These are phyloP conservation scores for Macrophya alboannulata DNA, from an alignment of 2,888 invertebrate genomes.

Conservation along the genomic window DNA sequence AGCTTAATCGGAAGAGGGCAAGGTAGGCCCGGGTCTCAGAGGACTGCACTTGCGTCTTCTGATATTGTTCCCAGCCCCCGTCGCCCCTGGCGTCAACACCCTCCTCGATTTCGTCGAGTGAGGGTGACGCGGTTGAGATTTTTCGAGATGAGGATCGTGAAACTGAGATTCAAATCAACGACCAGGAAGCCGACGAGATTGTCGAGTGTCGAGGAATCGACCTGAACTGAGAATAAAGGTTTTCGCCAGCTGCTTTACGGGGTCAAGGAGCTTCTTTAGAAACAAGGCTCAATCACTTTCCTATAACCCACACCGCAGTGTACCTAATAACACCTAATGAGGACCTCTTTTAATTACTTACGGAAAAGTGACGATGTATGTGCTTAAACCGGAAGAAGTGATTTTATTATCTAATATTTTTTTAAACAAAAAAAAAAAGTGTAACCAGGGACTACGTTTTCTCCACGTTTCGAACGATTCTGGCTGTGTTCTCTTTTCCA, in stretches of 20 bases:
- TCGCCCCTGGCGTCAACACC: constrained; percentile 63
- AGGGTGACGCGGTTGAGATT: constrained; percentile 43
- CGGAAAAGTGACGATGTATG: neutral
- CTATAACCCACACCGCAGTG: neutral
- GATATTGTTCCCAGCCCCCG: constrained; percentile 72
- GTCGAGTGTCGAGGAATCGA: neutral
- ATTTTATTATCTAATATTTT: neutral
- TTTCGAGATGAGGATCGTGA: constrained; percentile 10
- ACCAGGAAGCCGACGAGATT: neutral
- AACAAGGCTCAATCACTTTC: neutral
- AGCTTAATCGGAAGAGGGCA: constrained; percentile 91
- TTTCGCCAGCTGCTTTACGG: neutral
- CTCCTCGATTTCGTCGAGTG: constrained; percentile 56
- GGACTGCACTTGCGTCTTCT: constrained; percentile 80
- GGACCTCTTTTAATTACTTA: neutral
- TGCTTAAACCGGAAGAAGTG: neutral
- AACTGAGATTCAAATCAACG: neutral
- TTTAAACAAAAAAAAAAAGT: neutral
- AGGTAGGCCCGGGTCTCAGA: constrained; percentile 84
- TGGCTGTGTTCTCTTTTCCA: neutral
- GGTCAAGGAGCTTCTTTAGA: neutral
- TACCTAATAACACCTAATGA: neutral
- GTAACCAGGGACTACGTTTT: neutral
- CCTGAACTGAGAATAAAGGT: constrained; percentile 8
- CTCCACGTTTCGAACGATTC: neutral